phyloP scores from a whole-genome alignment of 1,140 invertebrate species.

The Drosophila ananassae region DNA sequence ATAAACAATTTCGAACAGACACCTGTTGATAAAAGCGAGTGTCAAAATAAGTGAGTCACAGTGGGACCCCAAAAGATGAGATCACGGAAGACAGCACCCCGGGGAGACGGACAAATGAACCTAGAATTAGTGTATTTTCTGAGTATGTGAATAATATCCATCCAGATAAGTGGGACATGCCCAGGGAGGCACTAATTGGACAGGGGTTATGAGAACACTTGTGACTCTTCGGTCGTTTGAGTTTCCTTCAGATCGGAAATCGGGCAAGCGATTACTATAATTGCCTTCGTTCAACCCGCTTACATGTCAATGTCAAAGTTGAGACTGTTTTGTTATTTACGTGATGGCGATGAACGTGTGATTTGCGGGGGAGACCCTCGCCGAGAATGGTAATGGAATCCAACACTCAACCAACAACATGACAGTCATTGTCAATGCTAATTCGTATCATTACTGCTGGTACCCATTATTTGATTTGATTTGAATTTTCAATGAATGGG shows the following conservation, averaged over 20 bases:
- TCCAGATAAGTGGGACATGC: conserved; percentile 2
- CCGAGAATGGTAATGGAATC: neutral
- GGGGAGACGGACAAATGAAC: neutral
- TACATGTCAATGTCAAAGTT: conserved; percentile 4
- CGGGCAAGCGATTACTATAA: neutral
- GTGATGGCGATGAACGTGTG: neutral
- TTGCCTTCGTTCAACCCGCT: neutral
- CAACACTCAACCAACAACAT: neutral
- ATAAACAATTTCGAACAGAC: neutral
- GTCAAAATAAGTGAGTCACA: neutral
- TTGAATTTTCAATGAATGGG: too few species aligned
- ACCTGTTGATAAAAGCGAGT: neutral
- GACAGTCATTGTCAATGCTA: too few species aligned
- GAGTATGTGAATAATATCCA: neutral
- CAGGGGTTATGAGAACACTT: neutral
- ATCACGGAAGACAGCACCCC: neutral
- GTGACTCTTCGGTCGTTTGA: neutral
- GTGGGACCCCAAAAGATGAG: neutral
- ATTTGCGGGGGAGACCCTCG: conserved; percentile 1
- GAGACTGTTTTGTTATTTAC: neutral
- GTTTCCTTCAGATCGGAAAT: neutral
- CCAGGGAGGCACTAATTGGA: neutral
- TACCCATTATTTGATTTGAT: too few species aligned
- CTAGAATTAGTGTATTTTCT: neutral
- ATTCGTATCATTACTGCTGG: too few species aligned